Conservation (phyloP, 2,797 vertebrate genomes). For the Urocyon cinereoargenteus region DNA sequence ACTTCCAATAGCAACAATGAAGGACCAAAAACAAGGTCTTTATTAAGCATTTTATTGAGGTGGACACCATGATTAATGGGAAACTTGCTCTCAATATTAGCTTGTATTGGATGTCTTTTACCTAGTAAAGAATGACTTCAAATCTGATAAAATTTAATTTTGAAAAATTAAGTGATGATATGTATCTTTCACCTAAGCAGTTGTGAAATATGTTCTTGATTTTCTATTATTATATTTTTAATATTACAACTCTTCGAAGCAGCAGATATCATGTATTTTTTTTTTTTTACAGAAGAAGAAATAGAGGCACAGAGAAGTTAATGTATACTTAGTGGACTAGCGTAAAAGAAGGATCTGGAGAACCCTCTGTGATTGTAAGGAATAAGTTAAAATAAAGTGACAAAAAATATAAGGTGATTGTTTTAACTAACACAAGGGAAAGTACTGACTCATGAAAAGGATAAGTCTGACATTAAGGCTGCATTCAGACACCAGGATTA, state of each 20-base stretch:
- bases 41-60: background rate
- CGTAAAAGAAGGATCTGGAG: background rate
- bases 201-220: background rate
- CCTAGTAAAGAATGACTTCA: background rate
- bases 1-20: background rate
- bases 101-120: background rate
- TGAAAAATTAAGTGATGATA: background rate
- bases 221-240: background rate
- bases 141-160: background rate
- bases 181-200: background rate
- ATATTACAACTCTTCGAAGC: background rate
- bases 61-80: background rate
- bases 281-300: background rate
- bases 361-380: background rate
- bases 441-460: background rate
- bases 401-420: background rate
- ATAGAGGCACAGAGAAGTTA: background rate
- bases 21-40: background rate
- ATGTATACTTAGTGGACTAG: background rate
- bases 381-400: background rate
- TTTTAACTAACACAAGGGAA: background rate
- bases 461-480: background rate
- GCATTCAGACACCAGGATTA: background rate
- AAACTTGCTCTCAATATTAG: background rate
- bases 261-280: background rate